Conservation (phyloP, 2,888 invertebrate genomes). For the Yponomeuta cagnagella region DNA sequence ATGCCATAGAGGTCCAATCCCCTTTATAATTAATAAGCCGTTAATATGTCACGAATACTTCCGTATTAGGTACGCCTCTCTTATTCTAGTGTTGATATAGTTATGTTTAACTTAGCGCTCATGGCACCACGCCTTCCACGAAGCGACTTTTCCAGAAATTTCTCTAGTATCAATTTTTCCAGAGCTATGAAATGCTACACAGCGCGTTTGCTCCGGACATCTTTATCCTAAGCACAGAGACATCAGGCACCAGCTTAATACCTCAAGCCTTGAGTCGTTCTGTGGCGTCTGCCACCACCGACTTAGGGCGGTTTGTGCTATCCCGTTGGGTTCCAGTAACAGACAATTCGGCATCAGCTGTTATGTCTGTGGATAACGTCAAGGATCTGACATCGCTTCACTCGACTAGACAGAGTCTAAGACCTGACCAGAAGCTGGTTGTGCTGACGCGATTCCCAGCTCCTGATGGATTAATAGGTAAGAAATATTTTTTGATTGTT, state of each 20-base stretch:
- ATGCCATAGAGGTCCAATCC: too few relatives aligned
- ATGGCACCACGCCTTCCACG: too few relatives aligned
- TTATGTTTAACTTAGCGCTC: too few relatives aligned
- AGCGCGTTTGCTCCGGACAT: background rate
- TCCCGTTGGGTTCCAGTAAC: constrained; percentile 3
- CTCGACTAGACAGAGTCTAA: constrained; percentile 4
- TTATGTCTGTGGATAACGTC: background rate
- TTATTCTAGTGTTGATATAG: too few relatives aligned
- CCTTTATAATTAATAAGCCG: too few relatives aligned
- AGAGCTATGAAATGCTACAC: background rate
- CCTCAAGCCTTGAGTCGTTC: background rate
- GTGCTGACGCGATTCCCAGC: constrained; percentile 25
- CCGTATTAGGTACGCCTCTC: too few relatives aligned
- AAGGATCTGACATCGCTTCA: background rate
- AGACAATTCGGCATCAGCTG: background rate
- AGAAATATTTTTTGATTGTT: background rate
- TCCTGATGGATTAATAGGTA: constrained; percentile 21
- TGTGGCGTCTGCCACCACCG: constrained; percentile 9
- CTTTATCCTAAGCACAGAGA: background rate
- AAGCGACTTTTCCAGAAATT: too few relatives aligned
- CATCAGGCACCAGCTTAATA: background rate
- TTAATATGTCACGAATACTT: too few relatives aligned
- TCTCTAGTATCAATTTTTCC: background rate
- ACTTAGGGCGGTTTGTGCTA: constrained; percentile 1
- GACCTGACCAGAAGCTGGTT: constrained; percentile 17